These are phyloP conservation scores for Frankliniella intonsa DNA, from an alignment of 2,888 invertebrate genomes.

Conservation along the genomic window DNA sequence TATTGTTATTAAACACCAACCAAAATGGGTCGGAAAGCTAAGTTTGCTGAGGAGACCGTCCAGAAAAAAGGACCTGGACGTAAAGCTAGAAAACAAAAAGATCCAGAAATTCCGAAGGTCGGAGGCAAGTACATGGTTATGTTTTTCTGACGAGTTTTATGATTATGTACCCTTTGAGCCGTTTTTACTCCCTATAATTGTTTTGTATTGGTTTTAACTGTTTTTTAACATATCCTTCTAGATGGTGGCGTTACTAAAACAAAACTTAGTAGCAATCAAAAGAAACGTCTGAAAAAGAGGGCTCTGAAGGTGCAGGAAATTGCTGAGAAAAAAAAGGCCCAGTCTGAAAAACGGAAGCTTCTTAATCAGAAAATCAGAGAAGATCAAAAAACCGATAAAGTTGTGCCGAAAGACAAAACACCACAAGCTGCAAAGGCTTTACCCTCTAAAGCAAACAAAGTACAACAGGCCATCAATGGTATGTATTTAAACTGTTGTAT, in stretches of 20 bases:
- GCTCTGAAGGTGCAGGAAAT: conserved; percentile 53
- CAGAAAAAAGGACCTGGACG: conserved; percentile 78
- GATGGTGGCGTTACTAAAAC: conserved; percentile 45
- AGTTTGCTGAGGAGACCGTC: conserved; percentile 64
- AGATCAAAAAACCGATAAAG: conserved; percentile 32
- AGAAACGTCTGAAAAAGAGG: conserved; percentile 60
- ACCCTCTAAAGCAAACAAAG: too few species aligned
- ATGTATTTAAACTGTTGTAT: background rate
- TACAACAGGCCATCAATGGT: too few species aligned
- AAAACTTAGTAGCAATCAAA: conserved; percentile 64
- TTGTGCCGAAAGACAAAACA: too few species aligned
- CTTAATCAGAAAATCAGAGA: conserved; percentile 32
- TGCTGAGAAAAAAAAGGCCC: conserved; percentile 43
- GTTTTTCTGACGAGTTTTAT: background rate
- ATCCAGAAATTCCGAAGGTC: conserved; percentile 60
- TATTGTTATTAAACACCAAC: conserved; percentile 11
- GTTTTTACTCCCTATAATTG: too few species aligned
- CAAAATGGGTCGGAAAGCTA: conserved; percentile 81
- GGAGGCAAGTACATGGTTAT: conserved; percentile 45
- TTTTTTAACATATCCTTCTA: conserved; percentile 3
- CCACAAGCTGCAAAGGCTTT: too few species aligned
- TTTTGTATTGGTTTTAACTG: background rate
- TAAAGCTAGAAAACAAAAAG: conserved; percentile 80
- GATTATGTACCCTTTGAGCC: too few species aligned
- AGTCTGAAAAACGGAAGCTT: conserved; percentile 33